phyloP scores from a whole-genome alignment of 2,797 vertebrate genomes.

The Prionace glauca region DNA sequence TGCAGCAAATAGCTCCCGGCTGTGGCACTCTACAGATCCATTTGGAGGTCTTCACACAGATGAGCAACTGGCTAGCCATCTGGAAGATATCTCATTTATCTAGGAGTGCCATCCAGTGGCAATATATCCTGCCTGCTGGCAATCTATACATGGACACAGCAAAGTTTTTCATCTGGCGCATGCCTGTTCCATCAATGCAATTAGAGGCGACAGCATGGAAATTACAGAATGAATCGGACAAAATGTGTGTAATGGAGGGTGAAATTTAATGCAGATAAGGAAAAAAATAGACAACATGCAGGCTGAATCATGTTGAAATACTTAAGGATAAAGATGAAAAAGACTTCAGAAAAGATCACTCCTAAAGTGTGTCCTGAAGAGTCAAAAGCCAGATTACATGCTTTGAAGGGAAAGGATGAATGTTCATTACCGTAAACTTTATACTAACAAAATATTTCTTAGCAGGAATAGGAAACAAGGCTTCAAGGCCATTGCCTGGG shows the following conservation, averaged over 20 bases:
- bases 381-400: not conserved
- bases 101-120: not conserved
- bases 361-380: not conserved
- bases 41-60: not conserved
- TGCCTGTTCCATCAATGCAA: not conserved
- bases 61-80: not conserved
- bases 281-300: not conserved
- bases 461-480: not conserved
- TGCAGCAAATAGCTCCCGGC: not conserved
- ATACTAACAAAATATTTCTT: not conserved
- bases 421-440: not conserved
- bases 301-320: not conserved
- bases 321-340: not conserved
- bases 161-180: not conserved
- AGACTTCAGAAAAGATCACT: not conserved
- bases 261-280: not conserved
- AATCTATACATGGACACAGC: not conserved
- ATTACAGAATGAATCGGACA: not conserved
- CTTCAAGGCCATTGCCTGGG: not conserved
- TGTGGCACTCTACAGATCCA: not conserved
- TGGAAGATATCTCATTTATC: conserved; percentile 17
- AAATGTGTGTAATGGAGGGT: not conserved
- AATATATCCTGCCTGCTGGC: not conserved
- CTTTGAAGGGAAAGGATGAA: not conserved
- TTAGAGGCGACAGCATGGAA: not conserved